Percentiles rank a stretch among this genome's conserved stretches.
These are phyloP conservation scores for Hypolimnas misippus DNA, from an alignment of 2,888 invertebrate genomes.

Conservation along the genomic window DNA sequence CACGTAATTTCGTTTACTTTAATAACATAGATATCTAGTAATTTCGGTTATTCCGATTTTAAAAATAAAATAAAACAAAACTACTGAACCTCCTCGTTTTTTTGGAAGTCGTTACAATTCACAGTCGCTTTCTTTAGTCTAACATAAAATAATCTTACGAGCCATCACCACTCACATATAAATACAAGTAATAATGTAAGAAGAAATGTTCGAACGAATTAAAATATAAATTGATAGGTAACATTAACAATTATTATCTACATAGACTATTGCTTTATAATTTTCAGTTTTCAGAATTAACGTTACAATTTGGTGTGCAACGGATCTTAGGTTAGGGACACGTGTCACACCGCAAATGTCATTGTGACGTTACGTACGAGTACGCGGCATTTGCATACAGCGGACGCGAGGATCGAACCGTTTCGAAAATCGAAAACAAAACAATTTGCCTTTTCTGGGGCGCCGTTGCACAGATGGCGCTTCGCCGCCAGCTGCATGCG, in stretches of 20 bases:
- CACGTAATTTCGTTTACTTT: too few species aligned
- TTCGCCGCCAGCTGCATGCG: constrained; percentile 77
- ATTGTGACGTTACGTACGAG: constrained; percentile 39
- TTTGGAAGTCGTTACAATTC: too few species aligned
- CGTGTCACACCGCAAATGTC: constrained; percentile 60
- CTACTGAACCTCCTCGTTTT: too few species aligned
- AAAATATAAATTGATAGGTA: too few species aligned
- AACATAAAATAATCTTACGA: too few species aligned
- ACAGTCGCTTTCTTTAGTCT: too few species aligned
- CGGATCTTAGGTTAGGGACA: constrained; percentile 44
- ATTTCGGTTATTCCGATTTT: too few species aligned
- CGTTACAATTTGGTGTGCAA: constrained; percentile 41
- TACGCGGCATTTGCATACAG: constrained; percentile 38
- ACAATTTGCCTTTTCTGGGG: constrained; percentile 76
- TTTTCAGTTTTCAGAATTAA: background rate
- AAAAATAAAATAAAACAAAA: too few species aligned
- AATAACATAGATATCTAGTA: too few species aligned
- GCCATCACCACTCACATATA: too few species aligned
- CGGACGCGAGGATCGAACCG: constrained; percentile 42
- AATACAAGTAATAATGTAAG: too few species aligned
- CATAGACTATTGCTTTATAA: background rate
- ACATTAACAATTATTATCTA: background rate
- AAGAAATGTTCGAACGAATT: too few species aligned
- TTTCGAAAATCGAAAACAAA: constrained; percentile 66
- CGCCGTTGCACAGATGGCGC: constrained; percentile 78